Evolutionary conservation across 1,140 invertebrate species (phyloP), one percentile per base, ranked within the genome.

Genomic region (Camponotus floridanus): DNA sequence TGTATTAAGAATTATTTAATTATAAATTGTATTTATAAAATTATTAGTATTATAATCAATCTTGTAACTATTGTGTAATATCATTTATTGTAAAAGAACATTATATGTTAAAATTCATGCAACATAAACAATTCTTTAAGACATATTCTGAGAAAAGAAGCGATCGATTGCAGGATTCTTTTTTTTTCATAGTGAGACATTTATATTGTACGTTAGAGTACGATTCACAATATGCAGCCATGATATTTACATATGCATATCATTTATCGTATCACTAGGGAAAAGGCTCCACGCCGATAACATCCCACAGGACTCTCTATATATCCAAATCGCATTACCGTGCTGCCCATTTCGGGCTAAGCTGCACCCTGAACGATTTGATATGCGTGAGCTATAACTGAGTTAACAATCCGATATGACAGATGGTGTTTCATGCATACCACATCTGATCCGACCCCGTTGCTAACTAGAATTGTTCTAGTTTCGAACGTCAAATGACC

Each of bases 181-280:
- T 76, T 67, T 36, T 42, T 45, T 62, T 64, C 18, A 39, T 42
- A 45, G 48, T 65, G 33, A 31, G 45, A 76, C 59, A 64, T 78
- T 73, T 86, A 86, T 84, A 83, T 42, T 65, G 76, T 59, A 70
- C 81, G 73, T 88, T 87, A 88, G 81, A 88, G 87, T 26, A 26
- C 89, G 90, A 93, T 94, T 94, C 65, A 91, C 86, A 89, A 92
- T 88, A 92, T 88, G 91, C 88, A 86, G 85, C 93, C 91, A 91
- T 86, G 90, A 87, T 94, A 94, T 94, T 94, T 95, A 93, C 94
- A 94, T 95, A 94, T 94, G 94, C 93, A 94, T 94, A 94, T 92
- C 88, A 94, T 95, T 94, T 93, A 92, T 94, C 81, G 89, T 78
- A 93, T 93, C 90, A 79, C 84, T 86, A 90, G 93, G 93, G 93